Evolutionary conservation across 2,113 vertebrate genomes (phyloP).

Genomic region (Amblyornis subalaris): DNA sequence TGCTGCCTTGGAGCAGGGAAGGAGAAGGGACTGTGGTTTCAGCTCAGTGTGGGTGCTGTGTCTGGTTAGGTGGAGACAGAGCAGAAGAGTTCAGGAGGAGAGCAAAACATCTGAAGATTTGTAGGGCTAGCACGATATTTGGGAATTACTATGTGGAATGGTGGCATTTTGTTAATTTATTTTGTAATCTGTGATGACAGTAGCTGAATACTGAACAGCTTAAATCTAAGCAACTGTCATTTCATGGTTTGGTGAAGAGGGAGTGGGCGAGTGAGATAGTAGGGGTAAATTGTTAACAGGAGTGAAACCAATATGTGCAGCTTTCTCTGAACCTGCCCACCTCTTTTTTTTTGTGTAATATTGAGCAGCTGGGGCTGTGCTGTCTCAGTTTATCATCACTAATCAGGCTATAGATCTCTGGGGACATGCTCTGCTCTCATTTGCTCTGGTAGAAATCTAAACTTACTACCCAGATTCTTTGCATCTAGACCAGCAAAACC

Average conservation of each 20-base stretch:
- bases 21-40: not conserved
- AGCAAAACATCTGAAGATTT: not conserved
- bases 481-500: not conserved
- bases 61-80: not conserved
- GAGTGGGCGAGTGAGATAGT: constrained; percentile 38
- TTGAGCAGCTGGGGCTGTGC: not conserved
- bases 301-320: constrained; percentile 24
- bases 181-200: constrained; percentile 23
- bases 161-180: constrained; percentile 2
- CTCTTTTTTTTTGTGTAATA: not conserved
- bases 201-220: constrained; percentile 19
- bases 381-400: not conserved
- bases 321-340: constrained; percentile 29
- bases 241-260: constrained; percentile 26
- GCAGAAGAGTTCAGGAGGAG: not conserved
- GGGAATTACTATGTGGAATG: not conserved
- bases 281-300: constrained; percentile 43
- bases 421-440: not conserved
- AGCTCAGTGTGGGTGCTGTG: rapidly evolving
- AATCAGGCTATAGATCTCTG: not conserved
- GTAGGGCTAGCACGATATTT: not conserved
- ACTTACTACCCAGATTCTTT: not conserved
- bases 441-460: not conserved
- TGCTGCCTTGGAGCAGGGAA: not conserved
- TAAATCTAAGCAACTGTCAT: constrained; percentile 36